Percentiles rank a stretch among this genome's conserved stretches.
phyloP scores from a whole-genome alignment of 2,888 invertebrate genomes.

The Megastigmus dorsalis region DNA sequence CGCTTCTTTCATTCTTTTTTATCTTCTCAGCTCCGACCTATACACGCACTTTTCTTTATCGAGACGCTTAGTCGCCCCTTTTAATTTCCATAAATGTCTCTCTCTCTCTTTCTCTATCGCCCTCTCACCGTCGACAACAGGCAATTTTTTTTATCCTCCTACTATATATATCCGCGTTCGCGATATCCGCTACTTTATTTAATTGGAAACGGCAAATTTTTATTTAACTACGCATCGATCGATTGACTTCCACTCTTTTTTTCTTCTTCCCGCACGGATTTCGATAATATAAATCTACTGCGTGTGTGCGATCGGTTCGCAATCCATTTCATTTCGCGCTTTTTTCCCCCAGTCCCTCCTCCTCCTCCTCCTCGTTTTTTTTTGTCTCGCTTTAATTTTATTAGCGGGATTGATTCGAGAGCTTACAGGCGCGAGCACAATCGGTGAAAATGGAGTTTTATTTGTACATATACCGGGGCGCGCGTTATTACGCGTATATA shows the following conservation, averaged over 20 bases:
- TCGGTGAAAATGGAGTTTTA: constrained; percentile 65
- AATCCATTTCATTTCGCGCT: constrained; percentile 41
- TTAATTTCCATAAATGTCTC: too few species aligned
- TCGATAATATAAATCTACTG: too few species aligned
- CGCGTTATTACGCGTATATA: constrained; percentile 59
- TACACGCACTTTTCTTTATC: neutral
- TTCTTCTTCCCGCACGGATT: too few species aligned
- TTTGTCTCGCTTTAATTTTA: constrained; percentile 56
- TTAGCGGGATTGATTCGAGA: constrained; percentile 61
- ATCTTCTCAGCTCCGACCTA: neutral
- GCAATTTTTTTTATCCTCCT: too few species aligned
- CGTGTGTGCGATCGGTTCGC: too few species aligned
- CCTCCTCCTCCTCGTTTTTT: neutral
- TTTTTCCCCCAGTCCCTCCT: constrained; percentile 5
- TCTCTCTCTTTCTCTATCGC: neutral
- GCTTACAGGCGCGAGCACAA: constrained; percentile 58
- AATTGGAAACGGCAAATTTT: constrained; percentile 10
- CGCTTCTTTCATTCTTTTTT: constrained; percentile 7
- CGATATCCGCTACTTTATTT: neutral
- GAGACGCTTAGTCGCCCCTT: neutral
- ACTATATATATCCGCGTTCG: too few species aligned
- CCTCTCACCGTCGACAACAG: too few species aligned
- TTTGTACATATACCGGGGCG: too few species aligned
- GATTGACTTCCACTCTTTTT: too few species aligned
- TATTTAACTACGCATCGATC: constrained; percentile 1